Evolutionary conservation across 2,113 vertebrate genomes (phyloP).

Genomic region (Perca flavescens): DNA sequence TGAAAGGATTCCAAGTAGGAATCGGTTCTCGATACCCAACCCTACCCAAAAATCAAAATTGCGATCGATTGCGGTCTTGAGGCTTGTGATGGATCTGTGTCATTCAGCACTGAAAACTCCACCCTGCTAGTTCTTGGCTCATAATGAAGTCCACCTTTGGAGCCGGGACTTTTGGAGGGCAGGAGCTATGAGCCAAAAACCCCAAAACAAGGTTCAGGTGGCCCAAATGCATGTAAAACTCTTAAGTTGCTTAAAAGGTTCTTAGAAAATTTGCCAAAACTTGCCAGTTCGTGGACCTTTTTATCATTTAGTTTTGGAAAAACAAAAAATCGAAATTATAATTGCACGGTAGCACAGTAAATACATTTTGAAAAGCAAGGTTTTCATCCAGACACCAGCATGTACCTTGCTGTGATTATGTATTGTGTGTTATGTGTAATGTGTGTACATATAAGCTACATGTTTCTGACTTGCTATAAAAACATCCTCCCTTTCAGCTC

Average conservation of each 20-base stretch:
- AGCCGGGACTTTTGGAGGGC: background rate
- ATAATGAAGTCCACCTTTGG: background rate
- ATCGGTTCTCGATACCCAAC: too few relatives aligned
- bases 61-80: too few relatives aligned
- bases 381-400: background rate
- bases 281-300: background rate
- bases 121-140: too few relatives aligned
- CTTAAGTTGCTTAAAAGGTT: background rate
- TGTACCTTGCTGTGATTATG: background rate
- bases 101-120: too few relatives aligned
- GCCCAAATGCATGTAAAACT: background rate
- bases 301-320: background rate
- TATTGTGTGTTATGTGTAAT: background rate
- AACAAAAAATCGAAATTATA: too few relatives aligned
- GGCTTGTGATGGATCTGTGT: too few relatives aligned
- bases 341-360: background rate
- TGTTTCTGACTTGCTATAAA: background rate
- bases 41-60: too few relatives aligned
- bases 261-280: background rate
- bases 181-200: background rate
- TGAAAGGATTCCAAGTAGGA: too few relatives aligned
- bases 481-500: background rate
- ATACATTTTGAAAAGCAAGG: background rate
- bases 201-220: background rate
- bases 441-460: background rate